Evolutionary conservation across 2,888 invertebrate species (phyloP), one percentile per base, ranked within the genome.

Genomic region (Papilio gigon): DNA sequence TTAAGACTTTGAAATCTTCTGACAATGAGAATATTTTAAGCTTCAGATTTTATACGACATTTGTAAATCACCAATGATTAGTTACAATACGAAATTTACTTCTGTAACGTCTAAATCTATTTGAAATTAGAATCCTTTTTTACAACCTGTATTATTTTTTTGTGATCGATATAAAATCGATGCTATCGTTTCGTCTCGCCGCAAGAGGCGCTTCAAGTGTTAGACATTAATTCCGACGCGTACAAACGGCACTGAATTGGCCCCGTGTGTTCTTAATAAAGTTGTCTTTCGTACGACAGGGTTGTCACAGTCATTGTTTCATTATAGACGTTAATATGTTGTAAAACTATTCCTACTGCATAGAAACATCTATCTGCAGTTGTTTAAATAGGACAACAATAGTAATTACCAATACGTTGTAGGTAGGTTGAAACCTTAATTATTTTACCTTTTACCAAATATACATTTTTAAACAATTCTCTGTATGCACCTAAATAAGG

Each of bases 201-300:
- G 70, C 67, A 71, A 69, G 67, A 56, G 17, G 27, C 50, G 74
- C 71, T 79, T 86, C 87, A 84, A 88, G 87, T 86, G 86, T 79
- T 82, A 81, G 78, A 82, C 83, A 85, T 87, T 82, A 81, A 83
- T 83, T 84, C 79, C 80, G 75, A 77, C 71, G 72, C 75, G 75
- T 75, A 75, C 80, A 78, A 81, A 81, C 77, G 80, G 80, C 80
- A 79, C 77, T 78, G 84, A 80, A 82, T 80, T 78, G 78, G 76
- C 79, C 81, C 87, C 85, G 87, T 85, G 87, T 86, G 88, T 87
- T 88, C 86, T 85, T 88, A 84, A 87, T 84, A 86, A 86, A 82
- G 86, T 83, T 80, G 73, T 77, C 75, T 81, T 64, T 25, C 27
- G 78, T 77, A 44, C 17, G 44, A 1, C 73, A 86, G 87, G 87